Percentiles rank a stretch among this genome's conserved stretches.
Conservation (phyloP, 2,113 vertebrate species). For the Rhipidura dahli region DNA sequence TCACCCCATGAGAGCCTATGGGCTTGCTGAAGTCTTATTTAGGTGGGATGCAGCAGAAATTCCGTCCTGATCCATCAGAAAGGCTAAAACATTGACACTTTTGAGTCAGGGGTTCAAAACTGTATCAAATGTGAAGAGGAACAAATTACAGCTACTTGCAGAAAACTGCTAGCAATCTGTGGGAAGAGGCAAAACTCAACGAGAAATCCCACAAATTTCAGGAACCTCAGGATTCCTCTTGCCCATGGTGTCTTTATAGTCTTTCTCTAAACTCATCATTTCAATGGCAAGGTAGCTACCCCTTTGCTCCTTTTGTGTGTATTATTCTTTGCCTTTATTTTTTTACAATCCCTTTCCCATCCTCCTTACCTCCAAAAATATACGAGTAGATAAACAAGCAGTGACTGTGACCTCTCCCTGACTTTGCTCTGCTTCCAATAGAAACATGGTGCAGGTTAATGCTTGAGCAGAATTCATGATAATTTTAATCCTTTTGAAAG, state of each 20-base stretch:
- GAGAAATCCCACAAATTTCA: background rate
- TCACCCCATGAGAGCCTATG: background rate
- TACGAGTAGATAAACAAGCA: conserved; percentile 6
- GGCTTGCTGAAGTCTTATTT: background rate
- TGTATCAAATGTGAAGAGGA: background rate
- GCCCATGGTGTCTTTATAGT: background rate
- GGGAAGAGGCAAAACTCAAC: background rate
- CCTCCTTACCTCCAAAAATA: background rate
- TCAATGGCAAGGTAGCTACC: background rate
- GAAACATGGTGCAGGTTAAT: background rate
- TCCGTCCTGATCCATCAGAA: background rate
- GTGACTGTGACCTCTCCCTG: conserved; percentile 32
- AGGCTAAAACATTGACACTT: background rate
- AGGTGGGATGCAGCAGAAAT: background rate
- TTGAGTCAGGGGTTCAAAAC: background rate
- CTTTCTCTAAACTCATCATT: background rate
- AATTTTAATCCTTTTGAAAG: background rate
- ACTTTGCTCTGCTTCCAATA: background rate
- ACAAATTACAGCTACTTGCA: background rate
- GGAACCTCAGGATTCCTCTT: background rate
- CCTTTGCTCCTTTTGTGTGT: background rate
- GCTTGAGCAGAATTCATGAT: background rate
- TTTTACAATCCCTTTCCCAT: background rate
- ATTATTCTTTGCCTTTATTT: background rate
- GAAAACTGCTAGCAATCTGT: background rate